These are phyloP conservation scores for Daboia siamensis DNA, from an alignment of 2,113 vertebrate genomes.

Conservation along the genomic window DNA sequence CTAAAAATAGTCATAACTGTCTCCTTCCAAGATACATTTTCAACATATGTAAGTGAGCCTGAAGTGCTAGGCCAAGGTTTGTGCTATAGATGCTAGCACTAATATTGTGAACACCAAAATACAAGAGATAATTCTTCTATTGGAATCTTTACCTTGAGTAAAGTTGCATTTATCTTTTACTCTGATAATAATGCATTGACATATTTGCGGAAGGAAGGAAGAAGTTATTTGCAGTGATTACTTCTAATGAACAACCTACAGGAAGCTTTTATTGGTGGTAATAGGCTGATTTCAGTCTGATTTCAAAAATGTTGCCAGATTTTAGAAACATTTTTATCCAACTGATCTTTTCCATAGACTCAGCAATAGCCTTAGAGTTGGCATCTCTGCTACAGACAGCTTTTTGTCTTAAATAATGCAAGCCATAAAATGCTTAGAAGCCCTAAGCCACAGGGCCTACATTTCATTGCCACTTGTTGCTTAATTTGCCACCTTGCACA, in stretches of 20 bases:
- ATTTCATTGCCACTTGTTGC: conserved; percentile 6
- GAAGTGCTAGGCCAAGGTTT: background rate
- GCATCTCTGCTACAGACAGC: background rate
- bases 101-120: background rate
- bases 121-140: background rate
- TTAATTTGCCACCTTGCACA: background rate
- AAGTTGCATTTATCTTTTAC: background rate
- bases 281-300: background rate
- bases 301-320: background rate
- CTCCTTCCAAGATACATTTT: background rate
- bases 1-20: background rate
- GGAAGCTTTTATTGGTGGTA: background rate
- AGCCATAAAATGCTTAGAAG: background rate
- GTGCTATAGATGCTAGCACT: background rate
- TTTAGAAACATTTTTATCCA: conserved; percentile 6
- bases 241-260: background rate
- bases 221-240: background rate
- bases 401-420: conserved; percentile 10
- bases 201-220: background rate
- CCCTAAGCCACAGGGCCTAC: background rate
- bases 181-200: background rate
- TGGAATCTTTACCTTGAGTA: background rate
- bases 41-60: background rate
- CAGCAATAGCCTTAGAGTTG: background rate
- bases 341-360: background rate